A percentile compares a stretch with the other conserved stretches of the same genome.
These are phyloP conservation scores for Phaedon cochleariae DNA, from an alignment of 2,888 invertebrate genomes.

Conservation along the genomic window DNA sequence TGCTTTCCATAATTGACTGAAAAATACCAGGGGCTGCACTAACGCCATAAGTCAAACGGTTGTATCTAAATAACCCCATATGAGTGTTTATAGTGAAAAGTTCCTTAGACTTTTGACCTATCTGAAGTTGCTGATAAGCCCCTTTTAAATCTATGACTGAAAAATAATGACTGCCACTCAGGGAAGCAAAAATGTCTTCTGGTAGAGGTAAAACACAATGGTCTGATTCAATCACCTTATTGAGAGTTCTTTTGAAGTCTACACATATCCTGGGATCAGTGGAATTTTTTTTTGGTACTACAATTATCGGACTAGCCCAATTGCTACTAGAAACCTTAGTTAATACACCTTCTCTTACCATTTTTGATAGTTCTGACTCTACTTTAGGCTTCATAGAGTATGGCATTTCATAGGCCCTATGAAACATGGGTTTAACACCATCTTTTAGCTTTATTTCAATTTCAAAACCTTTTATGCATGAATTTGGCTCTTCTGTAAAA, in stretches of 20 bases:
- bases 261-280: constrained; percentile 35
- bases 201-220: constrained; percentile 50
- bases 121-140: constrained; percentile 45
- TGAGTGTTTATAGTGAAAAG: constrained; percentile 48
- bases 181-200: constrained; percentile 48
- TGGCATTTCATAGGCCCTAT: no score
- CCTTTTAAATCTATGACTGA: constrained; percentile 47
- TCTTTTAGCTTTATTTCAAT: constrained; percentile 14
- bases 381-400: constrained; percentile 38
- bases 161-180: constrained; percentile 45
- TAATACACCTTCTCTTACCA: constrained; percentile 35
- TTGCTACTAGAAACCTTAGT: constrained; percentile 37
- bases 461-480: constrained; percentile 14
- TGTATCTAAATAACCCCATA: constrained; percentile 45
- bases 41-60: constrained; percentile 44
- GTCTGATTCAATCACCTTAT: no score
- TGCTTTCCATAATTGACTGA: background rate
- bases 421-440: constrained; percentile 12
- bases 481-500: constrained; percentile 10
- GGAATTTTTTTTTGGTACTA: constrained; percentile 47
- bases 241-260: no score
- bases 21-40: background rate
- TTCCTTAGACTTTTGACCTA: constrained; percentile 41
- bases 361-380: constrained; percentile 38
- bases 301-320: constrained; percentile 50